Conservation (phyloP, 2,113 vertebrate genomes). For the Merops nubicus region DNA sequence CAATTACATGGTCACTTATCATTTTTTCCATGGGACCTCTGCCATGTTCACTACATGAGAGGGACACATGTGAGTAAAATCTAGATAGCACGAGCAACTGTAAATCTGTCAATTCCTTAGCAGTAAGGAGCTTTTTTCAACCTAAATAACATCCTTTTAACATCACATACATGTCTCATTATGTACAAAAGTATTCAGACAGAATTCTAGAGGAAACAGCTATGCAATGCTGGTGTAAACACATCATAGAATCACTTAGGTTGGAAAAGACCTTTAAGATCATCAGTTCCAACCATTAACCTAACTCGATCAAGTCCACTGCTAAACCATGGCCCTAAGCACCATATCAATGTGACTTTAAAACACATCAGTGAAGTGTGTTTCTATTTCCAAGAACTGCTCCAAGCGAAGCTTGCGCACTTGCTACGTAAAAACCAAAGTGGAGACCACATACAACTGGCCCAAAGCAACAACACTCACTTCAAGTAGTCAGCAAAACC, state of each 20-base stretch:
- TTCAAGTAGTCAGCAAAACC: not conserved
- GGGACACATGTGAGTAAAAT: not conserved
- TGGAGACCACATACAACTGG: not conserved
- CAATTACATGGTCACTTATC: not conserved
- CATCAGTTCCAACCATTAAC: no score
- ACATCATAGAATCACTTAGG: no score
- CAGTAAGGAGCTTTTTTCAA: slow-evolving; percentile 4
- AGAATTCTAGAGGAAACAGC: not conserved
- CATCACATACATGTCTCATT: not conserved
- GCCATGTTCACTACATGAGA: not conserved
- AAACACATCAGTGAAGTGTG: not conserved
- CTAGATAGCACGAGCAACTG: not conserved
- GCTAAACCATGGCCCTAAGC: no score
- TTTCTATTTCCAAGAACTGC: not conserved
- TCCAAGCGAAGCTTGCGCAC: not conserved
- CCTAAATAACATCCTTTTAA: slow-evolving; percentile 25
- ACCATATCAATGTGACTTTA: no score
- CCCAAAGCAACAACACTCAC: not conserved
- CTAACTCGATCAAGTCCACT: no score
- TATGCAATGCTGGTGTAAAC: not conserved
- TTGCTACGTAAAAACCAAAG: not conserved
- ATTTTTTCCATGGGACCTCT: not conserved
- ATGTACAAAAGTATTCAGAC: not conserved
- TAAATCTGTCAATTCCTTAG: slow-evolving; percentile 42
- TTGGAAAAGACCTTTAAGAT: no score